Evolutionary conservation across 2,797 vertebrate species (phyloP), one percentile per base, ranked within the genome.

Genomic region (Sylvia borin): DNA sequence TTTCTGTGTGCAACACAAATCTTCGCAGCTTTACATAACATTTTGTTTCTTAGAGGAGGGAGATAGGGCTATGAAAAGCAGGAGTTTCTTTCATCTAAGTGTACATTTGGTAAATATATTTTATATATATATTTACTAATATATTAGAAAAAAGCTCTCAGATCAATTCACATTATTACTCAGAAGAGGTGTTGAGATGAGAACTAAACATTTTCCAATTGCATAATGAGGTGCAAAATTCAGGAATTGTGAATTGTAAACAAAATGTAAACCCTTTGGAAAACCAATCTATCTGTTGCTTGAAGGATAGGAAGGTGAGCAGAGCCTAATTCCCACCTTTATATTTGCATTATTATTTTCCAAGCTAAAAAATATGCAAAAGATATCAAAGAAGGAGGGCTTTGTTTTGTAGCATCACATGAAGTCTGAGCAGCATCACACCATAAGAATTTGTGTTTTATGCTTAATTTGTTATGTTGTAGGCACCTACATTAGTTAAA

Each of bases 1-100:
- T 94, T 81, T 70, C 84, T 66, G 77, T 9, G 50, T 62, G 40
- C 60, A 73, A 87, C 77, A 93, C 47, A 84, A 78, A 90, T 94
- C 85, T 92, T 92, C 61, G 88, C 79, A 73, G 85, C 58, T 95
- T 90, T 90, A 73, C 64, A 6, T 48, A 78, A 50, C 34, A 21
- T 53, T 91, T 76, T 42, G 24, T 65, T 82, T 66, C 84, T 93
- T 89, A 38, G 2, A 40, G 15, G 11, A 62, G 26, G 36, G 50
- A 58, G 42, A 47, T 8, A 21, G 14, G 14, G 34, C 65, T 43
- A 22, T 21, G 55, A 62, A 78, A 90, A 92, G 21, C 36, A 78
- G 62, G 25, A 50, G 67, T 45, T 86, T 43, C 8, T 68, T 54
- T 70, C 38, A 76, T 43, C 12, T 42, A 34, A 76, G 50, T 24